Evolutionary conservation across 2,113 vertebrate species (phyloP).

Genomic region (Prunella himalayana): DNA sequence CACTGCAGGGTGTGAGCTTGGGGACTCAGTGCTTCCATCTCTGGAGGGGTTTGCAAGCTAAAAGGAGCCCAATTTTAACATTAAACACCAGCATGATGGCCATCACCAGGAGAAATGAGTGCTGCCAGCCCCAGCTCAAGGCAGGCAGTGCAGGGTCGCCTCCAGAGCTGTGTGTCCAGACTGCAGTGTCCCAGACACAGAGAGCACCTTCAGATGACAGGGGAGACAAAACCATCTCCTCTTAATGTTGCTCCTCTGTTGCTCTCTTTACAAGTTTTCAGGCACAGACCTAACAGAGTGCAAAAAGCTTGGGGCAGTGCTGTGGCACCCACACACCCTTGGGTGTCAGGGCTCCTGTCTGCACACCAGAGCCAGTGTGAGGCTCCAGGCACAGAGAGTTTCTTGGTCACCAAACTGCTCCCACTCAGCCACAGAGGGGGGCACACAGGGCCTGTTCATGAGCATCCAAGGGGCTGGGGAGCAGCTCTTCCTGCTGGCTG

Average conservation of each 20-base stretch:
- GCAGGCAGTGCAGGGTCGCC: background rate
- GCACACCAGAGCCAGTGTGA: background rate
- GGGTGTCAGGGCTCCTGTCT: background rate
- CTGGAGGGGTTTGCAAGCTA: background rate
- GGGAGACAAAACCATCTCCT: background rate
- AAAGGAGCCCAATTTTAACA: background rate
- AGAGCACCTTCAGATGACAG: background rate
- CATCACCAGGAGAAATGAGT: background rate
- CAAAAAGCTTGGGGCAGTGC: background rate
- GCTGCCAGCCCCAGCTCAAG: background rate
- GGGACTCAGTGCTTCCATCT: background rate
- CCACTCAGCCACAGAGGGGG: rapidly evolving
- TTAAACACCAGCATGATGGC: background rate
- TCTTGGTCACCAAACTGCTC: background rate
- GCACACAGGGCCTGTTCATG: rapidly evolving
- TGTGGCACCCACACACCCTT: rapidly evolving
- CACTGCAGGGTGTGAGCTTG: rapidly evolving
- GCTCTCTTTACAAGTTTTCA: background rate
- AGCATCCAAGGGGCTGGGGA: background rate
- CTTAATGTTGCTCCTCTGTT: rapidly evolving
- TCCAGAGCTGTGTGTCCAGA: background rate
- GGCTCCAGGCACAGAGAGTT: background rate
- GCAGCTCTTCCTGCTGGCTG: background rate
- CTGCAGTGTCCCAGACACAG: background rate
- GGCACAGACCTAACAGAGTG: background rate